Base-by-base conservation (phyloP, 2,888 invertebrate genomes). In the Bibio marci region DNA sequence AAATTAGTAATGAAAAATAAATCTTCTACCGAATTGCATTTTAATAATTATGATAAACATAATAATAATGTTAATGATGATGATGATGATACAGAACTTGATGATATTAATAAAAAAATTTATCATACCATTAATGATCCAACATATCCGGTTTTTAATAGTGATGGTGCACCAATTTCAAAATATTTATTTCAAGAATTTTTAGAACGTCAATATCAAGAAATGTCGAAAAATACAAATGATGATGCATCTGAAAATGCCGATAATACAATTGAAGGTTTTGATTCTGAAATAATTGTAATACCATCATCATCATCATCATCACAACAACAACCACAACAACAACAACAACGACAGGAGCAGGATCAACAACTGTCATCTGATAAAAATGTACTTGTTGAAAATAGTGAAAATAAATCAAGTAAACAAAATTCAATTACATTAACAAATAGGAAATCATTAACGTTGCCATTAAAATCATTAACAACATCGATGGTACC, bases 101-200 rank as follows among this genome's bases (percentile, higher is more conserved):
- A 64, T 35, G 44, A 56, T 27, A 45, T 57, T 10, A 62, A 62
- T 41, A 64, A 59, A 34, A 62, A 63, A 28, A 66, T 67, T 40
- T 73, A 70, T 22, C 71, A 75, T 53, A 81, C 83, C 0, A 80
- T 85, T 39, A 73, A 78, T 33, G 86, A 86, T 58, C 85, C 86
- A 2, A 68, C 67, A 43, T 80, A 76, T 64, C 85, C 85, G 1
- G 72, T 81, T 17, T 80, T 82, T 48, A 73, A 76, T 51, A 68
- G 69, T 42, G 77, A 82, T 46, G 83, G 83, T 1, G 69, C 76
- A 35, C 74, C 77, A 5, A 76, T 78, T 41, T 83, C 85, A 0
- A 73, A 74, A 45, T 73, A 72, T 6, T 62, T 83, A 1, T 81
- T 79, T 54, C 73, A 76, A 48, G 71, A 78, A 48, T 75, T 76